These are phyloP conservation scores for Sesamia inferens DNA, from an alignment of 2,888 invertebrate species.

Conservation along the genomic window DNA sequence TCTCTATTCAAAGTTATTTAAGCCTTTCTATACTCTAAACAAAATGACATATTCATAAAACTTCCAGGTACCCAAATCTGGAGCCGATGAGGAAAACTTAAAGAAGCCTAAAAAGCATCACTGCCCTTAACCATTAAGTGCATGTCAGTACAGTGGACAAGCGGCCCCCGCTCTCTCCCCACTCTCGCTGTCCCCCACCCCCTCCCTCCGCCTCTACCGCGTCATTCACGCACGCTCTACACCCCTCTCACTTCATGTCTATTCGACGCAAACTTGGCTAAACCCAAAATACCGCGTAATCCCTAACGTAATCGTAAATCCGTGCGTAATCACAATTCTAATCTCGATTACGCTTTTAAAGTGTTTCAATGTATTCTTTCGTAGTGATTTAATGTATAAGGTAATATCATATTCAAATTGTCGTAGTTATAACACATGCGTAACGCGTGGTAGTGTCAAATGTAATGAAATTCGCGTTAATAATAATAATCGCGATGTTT, in stretches of 20 bases:
- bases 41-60: neutral
- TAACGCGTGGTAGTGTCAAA: constrained; percentile 40
- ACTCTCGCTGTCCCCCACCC: constrained; percentile 66
- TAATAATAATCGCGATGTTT: neutral
- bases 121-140: constrained; percentile 91
- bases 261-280: neutral
- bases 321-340: constrained; percentile 42
- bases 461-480: constrained; percentile 27
- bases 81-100: constrained; percentile 94
- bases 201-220: constrained; percentile 50
- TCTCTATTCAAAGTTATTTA: no score
- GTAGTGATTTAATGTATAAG: constrained; percentile 52
- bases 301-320: constrained; percentile 27
- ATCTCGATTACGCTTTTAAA: constrained; percentile 54
- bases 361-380: constrained; percentile 47
- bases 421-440: constrained; percentile 35
- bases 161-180: constrained; percentile 72
- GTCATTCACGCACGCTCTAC: constrained; percentile 71
- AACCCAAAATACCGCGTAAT: constrained; percentile 34
- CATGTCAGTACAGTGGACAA: constrained; percentile 86
- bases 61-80: constrained; percentile 82
- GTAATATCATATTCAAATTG: constrained; percentile 51
- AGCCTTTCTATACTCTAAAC: no score
- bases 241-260: constrained; percentile 25
- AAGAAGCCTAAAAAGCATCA: constrained; percentile 94